phyloP scores from a whole-genome alignment of 2,888 invertebrate genomes.

The Pseudococcus longispinus region DNA sequence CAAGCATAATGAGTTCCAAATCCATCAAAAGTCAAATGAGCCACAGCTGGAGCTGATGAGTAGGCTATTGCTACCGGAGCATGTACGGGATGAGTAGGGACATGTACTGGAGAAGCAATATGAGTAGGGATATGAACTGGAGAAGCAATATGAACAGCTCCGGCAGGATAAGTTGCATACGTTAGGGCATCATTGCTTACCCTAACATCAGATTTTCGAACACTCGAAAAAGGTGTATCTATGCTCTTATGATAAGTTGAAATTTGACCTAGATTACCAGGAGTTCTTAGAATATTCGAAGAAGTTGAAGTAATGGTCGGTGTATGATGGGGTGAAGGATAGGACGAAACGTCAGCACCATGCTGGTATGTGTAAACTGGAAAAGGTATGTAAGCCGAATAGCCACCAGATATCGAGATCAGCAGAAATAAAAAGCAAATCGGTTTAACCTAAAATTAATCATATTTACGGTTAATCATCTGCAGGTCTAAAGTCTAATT shows the following conservation, averaged over 20 bases:
- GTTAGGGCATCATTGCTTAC: conserved; percentile 68
- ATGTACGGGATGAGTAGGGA: conserved; percentile 62
- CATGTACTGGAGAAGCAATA: conserved; percentile 62
- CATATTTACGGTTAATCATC: neutral
- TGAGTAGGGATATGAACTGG: conserved; percentile 62
- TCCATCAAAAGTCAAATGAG: conserved; percentile 60
- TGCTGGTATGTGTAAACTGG: neutral
- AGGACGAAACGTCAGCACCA: neutral
- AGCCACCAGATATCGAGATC: neutral
- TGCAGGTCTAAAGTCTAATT: neutral
- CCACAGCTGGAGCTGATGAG: conserved; percentile 59
- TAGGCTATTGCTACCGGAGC: conserved; percentile 59
- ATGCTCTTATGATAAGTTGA: conserved; percentile 75
- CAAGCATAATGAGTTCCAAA: conserved; percentile 59
- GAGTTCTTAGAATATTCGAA: conserved; percentile 70
- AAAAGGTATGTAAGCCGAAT: neutral
- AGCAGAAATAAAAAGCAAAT: neutral
- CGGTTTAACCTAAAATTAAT: neutral
- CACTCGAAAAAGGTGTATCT: conserved; percentile 76
- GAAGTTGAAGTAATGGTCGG: conserved; percentile 68
- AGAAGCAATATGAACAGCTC: conserved; percentile 60
- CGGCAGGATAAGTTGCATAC: conserved; percentile 63
- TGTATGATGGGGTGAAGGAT: conserved; percentile 60
- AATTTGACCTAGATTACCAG: conserved; percentile 72
- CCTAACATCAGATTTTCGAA: conserved; percentile 74